These are phyloP conservation scores for Gastracanthus pulcherrimus DNA, from an alignment of 2,888 invertebrate species.

Conservation along the genomic window DNA sequence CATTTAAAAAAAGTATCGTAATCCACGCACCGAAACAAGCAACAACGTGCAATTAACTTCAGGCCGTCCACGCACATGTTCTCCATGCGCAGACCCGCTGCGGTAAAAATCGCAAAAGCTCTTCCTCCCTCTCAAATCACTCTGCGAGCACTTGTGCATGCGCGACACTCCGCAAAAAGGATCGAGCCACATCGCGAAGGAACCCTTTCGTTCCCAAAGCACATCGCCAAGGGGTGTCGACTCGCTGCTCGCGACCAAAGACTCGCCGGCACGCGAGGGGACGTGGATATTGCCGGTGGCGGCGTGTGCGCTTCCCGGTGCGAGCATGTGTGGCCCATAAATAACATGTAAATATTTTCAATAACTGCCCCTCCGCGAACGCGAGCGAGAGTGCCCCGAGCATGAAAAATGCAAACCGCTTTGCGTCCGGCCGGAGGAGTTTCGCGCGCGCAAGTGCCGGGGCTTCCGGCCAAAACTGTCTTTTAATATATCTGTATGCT, in stretches of 20 bases:
- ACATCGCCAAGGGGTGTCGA: neutral
- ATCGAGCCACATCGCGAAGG: neutral
- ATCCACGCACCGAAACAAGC: neutral
- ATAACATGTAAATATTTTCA: slow-evolving; percentile 77
- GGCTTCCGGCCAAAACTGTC: slow-evolving; percentile 64
- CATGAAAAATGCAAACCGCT: slow-evolving; percentile 76
- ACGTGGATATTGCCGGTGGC: slow-evolving; percentile 63
- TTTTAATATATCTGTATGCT: slow-evolving; percentile 70
- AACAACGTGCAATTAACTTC: neutral
- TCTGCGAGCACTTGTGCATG: no score
- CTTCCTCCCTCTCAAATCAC: no score
- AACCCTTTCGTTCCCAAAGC: neutral
- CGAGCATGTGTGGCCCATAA: slow-evolving; percentile 74
- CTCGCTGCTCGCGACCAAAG: slow-evolving; percentile 1
- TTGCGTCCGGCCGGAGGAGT: slow-evolving; percentile 64
- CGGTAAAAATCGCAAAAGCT: neutral
- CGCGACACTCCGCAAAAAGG: neutral
- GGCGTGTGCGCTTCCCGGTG: slow-evolving; percentile 69
- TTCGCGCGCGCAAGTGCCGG: slow-evolving; percentile 36
- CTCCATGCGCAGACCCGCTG: neutral
- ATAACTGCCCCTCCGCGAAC: slow-evolving; percentile 68
- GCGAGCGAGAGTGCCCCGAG: slow-evolving; percentile 58
- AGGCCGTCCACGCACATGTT: neutral
- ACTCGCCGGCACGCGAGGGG: slow-evolving; percentile 12
- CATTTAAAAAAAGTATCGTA: no score